A percentile compares a stretch with the other conserved stretches of the same genome.
Evolutionary conservation across 37 sponge, comb jelly and placozoan species (phyloP).

Genomic region (Diacarnus erythraeanus): DNA sequence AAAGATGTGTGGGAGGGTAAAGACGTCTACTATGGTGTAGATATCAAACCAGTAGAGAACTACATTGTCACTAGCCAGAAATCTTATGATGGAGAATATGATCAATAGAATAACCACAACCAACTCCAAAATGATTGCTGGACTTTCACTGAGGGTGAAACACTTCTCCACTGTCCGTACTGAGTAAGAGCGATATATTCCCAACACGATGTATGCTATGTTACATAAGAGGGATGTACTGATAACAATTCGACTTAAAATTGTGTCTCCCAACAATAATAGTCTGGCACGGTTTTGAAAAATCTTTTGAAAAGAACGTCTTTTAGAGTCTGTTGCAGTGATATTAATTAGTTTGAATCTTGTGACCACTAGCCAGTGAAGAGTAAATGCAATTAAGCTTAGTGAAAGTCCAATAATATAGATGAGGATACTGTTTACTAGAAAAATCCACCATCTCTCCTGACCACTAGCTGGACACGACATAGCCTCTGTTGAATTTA

Average conservation of each 20-base stretch:
- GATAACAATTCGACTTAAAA: slow-evolving; percentile 11
- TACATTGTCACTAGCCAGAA: slow-evolving; percentile 25
- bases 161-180: not conserved
- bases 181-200: slow-evolving; percentile 13
- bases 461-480: no score
- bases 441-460: slow-evolving; percentile 16
- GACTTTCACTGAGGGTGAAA: not conserved
- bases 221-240: slow-evolving; percentile 16
- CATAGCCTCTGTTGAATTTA: no score
- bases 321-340: not conserved
- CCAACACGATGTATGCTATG: slow-evolving; percentile 16
- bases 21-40: slow-evolving; percentile 56
- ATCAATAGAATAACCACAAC: slow-evolving; percentile 13
- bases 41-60: slow-evolving; percentile 49
- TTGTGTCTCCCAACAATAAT: slow-evolving; percentile 11
- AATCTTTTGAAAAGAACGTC: not conserved
- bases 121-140: slow-evolving; percentile 24
- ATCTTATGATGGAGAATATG: slow-evolving; percentile 20
- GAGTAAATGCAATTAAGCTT: not conserved
- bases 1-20: slow-evolving; percentile 66
- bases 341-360: not conserved
- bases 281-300: not conserved
- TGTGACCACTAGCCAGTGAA: not conserved
- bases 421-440: slow-evolving; percentile 6
- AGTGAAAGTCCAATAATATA: not conserved